Percentiles rank a stretch among this genome's conserved stretches.
Conservation (phyloP, 2,113 vertebrate genomes). For the Taurulus bubalis region DNA sequence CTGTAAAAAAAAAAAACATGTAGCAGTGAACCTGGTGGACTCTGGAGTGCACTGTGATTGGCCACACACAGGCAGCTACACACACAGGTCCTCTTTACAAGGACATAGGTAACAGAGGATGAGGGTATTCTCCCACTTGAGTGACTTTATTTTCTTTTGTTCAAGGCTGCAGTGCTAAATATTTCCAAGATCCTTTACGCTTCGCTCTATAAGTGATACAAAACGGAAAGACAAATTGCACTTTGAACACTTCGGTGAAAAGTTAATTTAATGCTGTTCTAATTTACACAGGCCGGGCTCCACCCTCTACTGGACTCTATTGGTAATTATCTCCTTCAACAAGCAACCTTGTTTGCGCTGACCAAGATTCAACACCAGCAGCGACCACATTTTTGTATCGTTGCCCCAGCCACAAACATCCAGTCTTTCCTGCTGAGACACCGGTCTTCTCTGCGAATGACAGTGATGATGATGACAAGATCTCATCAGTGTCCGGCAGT, state of each 20-base stretch:
- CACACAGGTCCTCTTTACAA: slow-evolving; percentile 9
- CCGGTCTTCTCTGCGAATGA: neutral
- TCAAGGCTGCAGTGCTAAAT: neutral
- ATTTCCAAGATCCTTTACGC: neutral
- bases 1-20: slow-evolving; percentile 17
- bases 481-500: neutral
- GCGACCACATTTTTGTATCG: too few species aligned
- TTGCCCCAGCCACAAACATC: too few species aligned
- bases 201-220: neutral
- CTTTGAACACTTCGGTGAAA: slow-evolving; percentile 5
- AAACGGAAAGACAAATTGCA: neutral
- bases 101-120: slow-evolving; percentile 28
- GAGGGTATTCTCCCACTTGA: slow-evolving; percentile 26
- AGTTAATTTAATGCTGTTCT: neutral
- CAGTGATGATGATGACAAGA: neutral
- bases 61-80: slow-evolving; percentile 7
- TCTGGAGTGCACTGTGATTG: slow-evolving; percentile 24
- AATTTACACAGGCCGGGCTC: neutral
- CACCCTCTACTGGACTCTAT: neutral
- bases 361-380: too few species aligned
- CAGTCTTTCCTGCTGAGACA: neutral
- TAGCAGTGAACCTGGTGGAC: slow-evolving; percentile 12
- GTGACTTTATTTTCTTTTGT: slow-evolving; percentile 33
- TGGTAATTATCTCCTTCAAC: too few species aligned
- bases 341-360: too few species aligned